phyloP scores from a whole-genome alignment of 2,113 vertebrate species.

The Stigmatopora nigra region DNA sequence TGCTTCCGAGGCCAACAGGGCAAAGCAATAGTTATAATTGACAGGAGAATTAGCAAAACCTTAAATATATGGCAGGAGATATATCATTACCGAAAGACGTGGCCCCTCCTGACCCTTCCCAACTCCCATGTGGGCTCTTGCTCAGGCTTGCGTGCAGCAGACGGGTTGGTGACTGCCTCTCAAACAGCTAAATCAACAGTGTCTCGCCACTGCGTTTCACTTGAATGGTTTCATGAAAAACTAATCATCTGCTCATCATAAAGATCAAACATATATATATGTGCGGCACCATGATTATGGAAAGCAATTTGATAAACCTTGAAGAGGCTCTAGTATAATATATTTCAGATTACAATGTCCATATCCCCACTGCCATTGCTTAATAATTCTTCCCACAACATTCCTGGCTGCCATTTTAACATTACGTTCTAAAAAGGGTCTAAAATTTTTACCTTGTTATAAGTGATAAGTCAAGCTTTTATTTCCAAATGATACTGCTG shows the following conservation, averaged over 20 bases:
- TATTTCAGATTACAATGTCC: slow-evolving; percentile 67
- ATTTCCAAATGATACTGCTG: slow-evolving; percentile 31
- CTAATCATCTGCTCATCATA: slow-evolving; percentile 99
- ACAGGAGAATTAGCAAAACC: slow-evolving; percentile 87
- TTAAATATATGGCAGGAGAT: slow-evolving; percentile 86
- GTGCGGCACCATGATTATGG: slow-evolving; percentile 87
- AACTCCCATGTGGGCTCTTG: slow-evolving; percentile 78
- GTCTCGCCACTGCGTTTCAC: slow-evolving; percentile 85
- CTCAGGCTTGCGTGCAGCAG: slow-evolving; percentile 70
- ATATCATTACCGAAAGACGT: slow-evolving; percentile 99
- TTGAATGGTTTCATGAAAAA: slow-evolving; percentile 99
- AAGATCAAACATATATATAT: slow-evolving; percentile 92
- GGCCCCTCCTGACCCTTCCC: slow-evolving; percentile 78
- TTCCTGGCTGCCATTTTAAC: slow-evolving; percentile 23
- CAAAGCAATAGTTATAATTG: slow-evolving; percentile 72
- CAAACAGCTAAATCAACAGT: slow-evolving; percentile 93
- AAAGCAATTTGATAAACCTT: slow-evolving; percentile 82
- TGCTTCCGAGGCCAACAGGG: slow-evolving; percentile 63
- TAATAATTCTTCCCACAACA: slow-evolving; percentile 16
- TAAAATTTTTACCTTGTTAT: slow-evolving; percentile 52
- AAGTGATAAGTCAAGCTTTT: slow-evolving; percentile 44
- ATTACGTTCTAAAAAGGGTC: slow-evolving; percentile 44
- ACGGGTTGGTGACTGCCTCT: slow-evolving; percentile 72
- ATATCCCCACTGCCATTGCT: slow-evolving; percentile 18
- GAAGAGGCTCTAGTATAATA: slow-evolving; percentile 82